Evolutionary conservation across 1,140 invertebrate species (phyloP), one percentile per base, ranked within the genome.

Genomic region (Bombus vancouverensis): DNA sequence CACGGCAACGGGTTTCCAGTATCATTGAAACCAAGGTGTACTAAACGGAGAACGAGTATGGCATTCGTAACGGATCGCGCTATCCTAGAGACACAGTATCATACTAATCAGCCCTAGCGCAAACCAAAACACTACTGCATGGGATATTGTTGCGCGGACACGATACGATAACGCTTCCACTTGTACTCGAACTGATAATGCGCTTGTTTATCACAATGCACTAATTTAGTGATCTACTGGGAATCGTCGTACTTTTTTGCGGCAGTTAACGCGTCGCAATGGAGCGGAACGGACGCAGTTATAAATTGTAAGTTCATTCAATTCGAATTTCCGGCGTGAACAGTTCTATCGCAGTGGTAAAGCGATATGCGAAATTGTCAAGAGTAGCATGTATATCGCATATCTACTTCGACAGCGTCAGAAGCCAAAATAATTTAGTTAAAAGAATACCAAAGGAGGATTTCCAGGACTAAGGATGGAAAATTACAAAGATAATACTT

Each of bases 1-100:
- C 15, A 10, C 25, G 4, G 3, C 39, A 68, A 32, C 28, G 28
- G 15, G 28, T 82, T 74, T 28, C 32, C 25, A 25, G 42, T 15
- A 62, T 81, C 80, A 81, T 81, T 81, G 47, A 74, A 74, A 13
- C 8, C 70, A 81, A 81, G 34, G 15, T 47, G 42, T 28, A 8
- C 9, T 22, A 22, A 72, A 72, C 12, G 47, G n/a, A 32, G 34
- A 37, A 81, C 39, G 25, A 66, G 28, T 4, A 65, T 39, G 28
- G 28, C 34, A 47, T 57, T 32, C 53, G 37, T 59, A 62, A 81
- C n/a, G 25, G 70, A 57, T 5, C 25, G 37, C 13, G 15, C 57
- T 71, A 39, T 57, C 15, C 78, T 80, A 70, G 62, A 28, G 59
- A n/a, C 25, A 28, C 22, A 28, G 25, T 42, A 13, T 53, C n/a